Evolutionary conservation across 2,797 vertebrate species (phyloP), one percentile per base, ranked within the genome.

Genomic region (Poliocrania exsul): DNA sequence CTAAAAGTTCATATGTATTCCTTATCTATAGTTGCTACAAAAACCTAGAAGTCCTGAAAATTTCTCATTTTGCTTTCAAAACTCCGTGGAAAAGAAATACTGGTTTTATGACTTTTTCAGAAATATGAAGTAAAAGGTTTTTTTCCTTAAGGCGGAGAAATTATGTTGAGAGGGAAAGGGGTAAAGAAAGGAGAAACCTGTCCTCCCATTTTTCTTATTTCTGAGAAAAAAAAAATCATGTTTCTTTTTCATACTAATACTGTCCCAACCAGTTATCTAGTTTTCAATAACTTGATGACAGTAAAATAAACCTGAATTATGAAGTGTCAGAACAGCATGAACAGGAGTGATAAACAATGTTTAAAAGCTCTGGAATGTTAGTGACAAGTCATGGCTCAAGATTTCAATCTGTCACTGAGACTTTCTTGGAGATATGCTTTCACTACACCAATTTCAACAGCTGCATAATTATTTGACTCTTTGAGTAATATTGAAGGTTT

Each of bases 141-240:
- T 65, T 37, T 73, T 50, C 33, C 50, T 62, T 73, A 49, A 61
- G 10, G 7, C 21, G 49, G 10, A 81, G 7, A 60, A 82, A 65
- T 19, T 25, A 57, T 17, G 20, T 2, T 47, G 46, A n/a, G 15
- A 5, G 4, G 2, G 4, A 6, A 18, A 23, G 4, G 9, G 7
- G 3, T 44, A 57, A 25, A 51, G 20, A 69, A 56, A 37, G 1
- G 16, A 61, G 9, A 11, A 19, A 49, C 20, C 4, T 65, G 11
- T 54, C 47, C 31, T 82, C 20, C 50, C 61, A 53, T n/a, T 72
- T 4, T 75, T 49, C 25, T 81, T 56, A 37, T 75, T 87, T 71
- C 15, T n/a, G 4, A 28, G 8, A 6, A 54, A 51, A 23, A 25
- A 74, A 28, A 49, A 54, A 56, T 5, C 31, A 13, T 3, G 17